Conservation (phyloP, 2,888 invertebrate genomes). For the Pedicia rivosa region DNA sequence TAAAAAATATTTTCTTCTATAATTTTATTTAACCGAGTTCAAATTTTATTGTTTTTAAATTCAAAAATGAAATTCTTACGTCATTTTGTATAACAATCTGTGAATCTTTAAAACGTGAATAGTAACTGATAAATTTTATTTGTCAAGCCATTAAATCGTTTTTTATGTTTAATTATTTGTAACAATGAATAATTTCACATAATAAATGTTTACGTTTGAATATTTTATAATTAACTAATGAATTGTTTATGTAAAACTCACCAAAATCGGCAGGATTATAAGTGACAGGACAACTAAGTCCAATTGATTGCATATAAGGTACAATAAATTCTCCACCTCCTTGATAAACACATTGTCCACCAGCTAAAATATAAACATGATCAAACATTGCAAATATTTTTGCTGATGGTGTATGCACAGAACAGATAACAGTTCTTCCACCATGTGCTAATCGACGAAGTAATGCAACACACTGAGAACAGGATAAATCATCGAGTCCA, state of each 20-base stretch:
- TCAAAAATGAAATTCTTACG: too few relatives aligned
- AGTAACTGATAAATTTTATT: too few relatives aligned
- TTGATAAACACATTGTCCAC: conserved; percentile 81
- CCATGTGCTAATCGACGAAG: conserved; percentile 70
- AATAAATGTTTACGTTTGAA: too few relatives aligned
- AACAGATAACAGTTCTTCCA: conserved; percentile 85
- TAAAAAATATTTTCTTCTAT: too few relatives aligned
- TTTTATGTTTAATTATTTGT: too few relatives aligned
- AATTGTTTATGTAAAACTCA: conserved; percentile 40
- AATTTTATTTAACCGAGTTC: too few relatives aligned
- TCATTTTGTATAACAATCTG: too few relatives aligned
- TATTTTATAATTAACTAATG: too few relatives aligned
- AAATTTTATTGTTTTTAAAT: too few relatives aligned
- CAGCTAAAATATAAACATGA: conserved; percentile 76
- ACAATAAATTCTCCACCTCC: conserved; percentile 65
- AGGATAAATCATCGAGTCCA: conserved; percentile 81
- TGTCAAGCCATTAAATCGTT: too few relatives aligned
- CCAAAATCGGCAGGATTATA: conserved; percentile 96
- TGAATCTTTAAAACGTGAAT: too few relatives aligned
- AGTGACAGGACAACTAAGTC: conserved; percentile 73
- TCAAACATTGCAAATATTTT: conserved; percentile 82
- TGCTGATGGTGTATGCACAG: conserved; percentile 93
- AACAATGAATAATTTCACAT: too few relatives aligned
- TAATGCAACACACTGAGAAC: conserved; percentile 72
- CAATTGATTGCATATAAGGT: conserved; percentile 60